These are phyloP conservation scores for Hydrophis major DNA, from an alignment of 2,797 vertebrate species.

Conservation along the genomic window DNA sequence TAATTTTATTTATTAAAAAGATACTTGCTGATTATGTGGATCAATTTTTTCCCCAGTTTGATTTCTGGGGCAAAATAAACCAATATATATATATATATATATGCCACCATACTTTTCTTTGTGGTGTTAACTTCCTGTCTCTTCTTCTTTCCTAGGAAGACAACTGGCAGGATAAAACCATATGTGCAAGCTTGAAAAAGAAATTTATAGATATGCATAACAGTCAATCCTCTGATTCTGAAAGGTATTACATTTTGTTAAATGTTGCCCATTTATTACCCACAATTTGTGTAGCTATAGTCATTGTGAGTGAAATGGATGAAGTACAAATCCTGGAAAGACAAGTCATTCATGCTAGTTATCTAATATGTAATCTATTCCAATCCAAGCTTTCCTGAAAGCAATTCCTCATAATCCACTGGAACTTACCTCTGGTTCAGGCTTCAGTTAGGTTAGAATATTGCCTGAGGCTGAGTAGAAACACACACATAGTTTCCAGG, in stretches of 20 bases:
- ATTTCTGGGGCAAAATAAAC: not conserved
- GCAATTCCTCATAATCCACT: not conserved
- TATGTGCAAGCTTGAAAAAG: slow-evolving; percentile 19
- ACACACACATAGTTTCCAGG: not conserved
- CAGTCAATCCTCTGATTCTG: slow-evolving; percentile 54
- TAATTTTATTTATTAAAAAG: not conserved
- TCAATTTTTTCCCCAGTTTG: not conserved
- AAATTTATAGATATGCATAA: slow-evolving; percentile 10
- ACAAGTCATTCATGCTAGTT: not conserved
- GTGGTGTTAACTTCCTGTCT: not conserved
- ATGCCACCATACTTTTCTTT: not conserved
- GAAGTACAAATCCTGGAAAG: not conserved
- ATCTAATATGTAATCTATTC: not conserved
- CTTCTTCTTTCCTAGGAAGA: slow-evolving; percentile 48
- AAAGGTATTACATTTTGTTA: slow-evolving; percentile 61
- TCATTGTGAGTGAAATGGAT: not conserved
- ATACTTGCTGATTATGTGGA: not conserved
- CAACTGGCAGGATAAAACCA: slow-evolving; percentile 28
- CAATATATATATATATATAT: too few relatives aligned
- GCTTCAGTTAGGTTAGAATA: not conserved
- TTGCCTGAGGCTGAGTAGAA: not conserved
- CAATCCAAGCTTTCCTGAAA: not conserved
- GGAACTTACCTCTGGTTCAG: not conserved
- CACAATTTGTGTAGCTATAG: not conserved
- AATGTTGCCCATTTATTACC: not conserved